These are phyloP conservation scores for Megalonaias nervosa DNA, from an alignment of 1,140 invertebrate genomes.

Conservation along the genomic window DNA sequence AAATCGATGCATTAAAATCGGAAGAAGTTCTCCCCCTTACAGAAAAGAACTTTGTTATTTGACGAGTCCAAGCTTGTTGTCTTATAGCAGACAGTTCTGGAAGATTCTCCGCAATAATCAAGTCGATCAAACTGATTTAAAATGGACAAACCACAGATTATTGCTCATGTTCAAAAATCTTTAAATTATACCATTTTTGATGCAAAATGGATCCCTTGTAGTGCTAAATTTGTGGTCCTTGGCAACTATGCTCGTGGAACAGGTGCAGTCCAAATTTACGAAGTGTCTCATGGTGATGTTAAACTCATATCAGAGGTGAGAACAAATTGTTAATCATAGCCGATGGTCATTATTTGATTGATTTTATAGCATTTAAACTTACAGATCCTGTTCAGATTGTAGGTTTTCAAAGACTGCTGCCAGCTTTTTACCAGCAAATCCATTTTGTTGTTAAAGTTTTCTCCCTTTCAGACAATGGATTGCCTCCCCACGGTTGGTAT, in stretches of 20 bases:
- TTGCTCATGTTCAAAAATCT: constrained; percentile 87
- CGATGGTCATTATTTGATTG: too few relatives aligned
- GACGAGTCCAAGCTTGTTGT: constrained; percentile 24
- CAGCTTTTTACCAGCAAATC: too few relatives aligned
- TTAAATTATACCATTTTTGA: constrained; percentile 92
- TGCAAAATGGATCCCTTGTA: constrained; percentile 94
- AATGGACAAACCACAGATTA: constrained; percentile 90
- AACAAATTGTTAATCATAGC: background rate
- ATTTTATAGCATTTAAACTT: too few relatives aligned
- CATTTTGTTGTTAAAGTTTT: too few relatives aligned
- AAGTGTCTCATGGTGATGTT: constrained; percentile 82
- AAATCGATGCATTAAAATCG: too few relatives aligned
- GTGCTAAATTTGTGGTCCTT: constrained; percentile 90
- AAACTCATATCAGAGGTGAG: constrained; percentile 79
- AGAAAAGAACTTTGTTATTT: constrained; percentile 5
- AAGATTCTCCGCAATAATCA: background rate
- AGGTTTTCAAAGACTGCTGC: too few relatives aligned
- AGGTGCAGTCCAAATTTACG: constrained; percentile 90
- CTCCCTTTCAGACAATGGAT: too few relatives aligned
- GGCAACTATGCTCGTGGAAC: constrained; percentile 88
- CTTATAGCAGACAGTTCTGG: constrained; percentile 25
- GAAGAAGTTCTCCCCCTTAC: too few relatives aligned
- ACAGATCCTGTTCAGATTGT: too few relatives aligned
- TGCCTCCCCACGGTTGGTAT: too few relatives aligned
- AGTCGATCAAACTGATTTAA: background rate